A percentile compares a stretch with the other conserved stretches of the same genome.
These are phyloP conservation scores for Drosophila antonietae DNA, from an alignment of 2,888 invertebrate genomes.

Conservation along the genomic window DNA sequence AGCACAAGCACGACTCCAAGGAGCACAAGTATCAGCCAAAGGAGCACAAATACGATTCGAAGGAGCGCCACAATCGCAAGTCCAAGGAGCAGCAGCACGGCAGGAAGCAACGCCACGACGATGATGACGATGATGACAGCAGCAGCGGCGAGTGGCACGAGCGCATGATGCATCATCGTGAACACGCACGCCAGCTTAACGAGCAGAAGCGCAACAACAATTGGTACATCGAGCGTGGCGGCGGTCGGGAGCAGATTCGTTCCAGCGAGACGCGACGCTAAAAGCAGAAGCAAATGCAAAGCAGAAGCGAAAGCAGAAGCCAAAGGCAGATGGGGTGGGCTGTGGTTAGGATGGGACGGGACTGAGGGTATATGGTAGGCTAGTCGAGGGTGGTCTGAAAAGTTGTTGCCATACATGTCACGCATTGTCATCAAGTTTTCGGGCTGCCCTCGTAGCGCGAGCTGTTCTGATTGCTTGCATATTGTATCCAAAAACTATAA, in stretches of 20 bases:
- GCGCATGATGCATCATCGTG: slow-evolving; percentile 81
- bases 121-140: slow-evolving; percentile 31
- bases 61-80: slow-evolving; percentile 20
- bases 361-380: not conserved
- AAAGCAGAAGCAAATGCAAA: not conserved
- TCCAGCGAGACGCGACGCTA: slow-evolving; percentile 52
- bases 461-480: not conserved
- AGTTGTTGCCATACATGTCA: not conserved
- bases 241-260: slow-evolving; percentile 79
- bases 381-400: not conserved
- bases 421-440: not conserved
- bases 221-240: slow-evolving; percentile 82
- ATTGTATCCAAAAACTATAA: not conserved
- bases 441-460: not conserved
- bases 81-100: slow-evolving; percentile 55
- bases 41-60: slow-evolving; percentile 1
- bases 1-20: not conserved
- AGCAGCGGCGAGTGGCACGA: slow-evolving; percentile 80
- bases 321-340: not conserved
- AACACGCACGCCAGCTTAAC: slow-evolving; percentile 66
- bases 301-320: not conserved
- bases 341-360: not conserved
- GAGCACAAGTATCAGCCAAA: slow-evolving; percentile 12
- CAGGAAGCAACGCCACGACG: slow-evolving; percentile 27
- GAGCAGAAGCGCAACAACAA: slow-evolving; percentile 75